phyloP scores from a whole-genome alignment of 1,140 invertebrate genomes.

The Chrysomallon squamiferum region DNA sequence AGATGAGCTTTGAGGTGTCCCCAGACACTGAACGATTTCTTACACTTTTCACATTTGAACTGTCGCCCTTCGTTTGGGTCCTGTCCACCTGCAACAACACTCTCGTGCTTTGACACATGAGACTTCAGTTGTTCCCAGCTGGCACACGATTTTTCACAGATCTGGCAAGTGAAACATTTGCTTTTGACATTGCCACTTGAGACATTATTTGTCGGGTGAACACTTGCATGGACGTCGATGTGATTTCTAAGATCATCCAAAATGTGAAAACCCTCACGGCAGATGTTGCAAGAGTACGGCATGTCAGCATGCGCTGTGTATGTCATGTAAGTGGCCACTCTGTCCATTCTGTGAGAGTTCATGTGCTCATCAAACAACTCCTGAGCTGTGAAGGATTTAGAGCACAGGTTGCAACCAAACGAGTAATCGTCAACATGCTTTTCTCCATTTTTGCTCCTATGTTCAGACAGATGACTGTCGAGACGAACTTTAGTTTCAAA shows the following conservation, averaged over 20 bases:
- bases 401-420: constrained; percentile 1
- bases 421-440: background rate
- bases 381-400: background rate
- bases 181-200: too few species aligned
- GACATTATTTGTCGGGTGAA: background rate
- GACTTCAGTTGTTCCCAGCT: too few species aligned
- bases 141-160: too few species aligned
- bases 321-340: constrained; percentile 1
- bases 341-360: background rate
- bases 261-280: constrained; percentile 3
- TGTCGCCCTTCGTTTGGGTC: background rate
- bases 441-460: background rate
- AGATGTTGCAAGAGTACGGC: constrained; percentile 3
- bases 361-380: constrained; percentile 6
- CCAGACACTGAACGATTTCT: constrained; percentile 2
- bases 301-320: background rate
- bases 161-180: too few species aligned
- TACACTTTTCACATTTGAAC: background rate
- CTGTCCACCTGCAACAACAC: background rate
- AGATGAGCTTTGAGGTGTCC: constrained; percentile 1
- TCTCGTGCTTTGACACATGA: too few species aligned
- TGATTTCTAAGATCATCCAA: background rate
- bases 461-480: background rate
- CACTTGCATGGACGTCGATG: constrained; percentile 73
- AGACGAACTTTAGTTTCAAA: background rate